These are phyloP conservation scores for Mythimna loreyi DNA, from an alignment of 2,888 invertebrate genomes.

Conservation along the genomic window DNA sequence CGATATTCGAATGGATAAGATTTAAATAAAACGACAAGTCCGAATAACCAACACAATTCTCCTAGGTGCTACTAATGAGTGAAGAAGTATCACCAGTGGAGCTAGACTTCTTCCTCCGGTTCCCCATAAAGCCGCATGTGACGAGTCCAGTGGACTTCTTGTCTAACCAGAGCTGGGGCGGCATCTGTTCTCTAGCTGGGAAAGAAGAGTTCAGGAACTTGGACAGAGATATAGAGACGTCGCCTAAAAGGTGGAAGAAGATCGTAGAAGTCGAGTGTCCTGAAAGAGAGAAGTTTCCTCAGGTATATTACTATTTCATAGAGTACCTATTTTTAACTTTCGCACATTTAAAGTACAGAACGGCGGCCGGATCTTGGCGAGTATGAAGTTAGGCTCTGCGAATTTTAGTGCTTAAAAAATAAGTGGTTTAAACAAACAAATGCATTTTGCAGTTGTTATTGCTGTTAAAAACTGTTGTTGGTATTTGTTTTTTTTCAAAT, in stretches of 20 bases:
- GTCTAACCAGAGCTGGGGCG: slow-evolving; percentile 98
- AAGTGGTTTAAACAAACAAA: too few species aligned
- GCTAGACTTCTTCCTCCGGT: slow-evolving; percentile 97
- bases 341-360: too few species aligned
- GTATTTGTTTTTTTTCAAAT: too few species aligned
- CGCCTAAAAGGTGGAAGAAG: slow-evolving; percentile 99
- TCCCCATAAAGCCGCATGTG: slow-evolving; percentile 97
- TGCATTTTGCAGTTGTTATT: too few species aligned
- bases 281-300: slow-evolving; percentile 98
- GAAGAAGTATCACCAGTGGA: slow-evolving; percentile 96
- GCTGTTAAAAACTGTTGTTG: too few species aligned
- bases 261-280: slow-evolving; percentile 98
- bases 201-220: slow-evolving; percentile 98
- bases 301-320: slow-evolving; percentile 78
- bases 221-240: slow-evolving; percentile 98
- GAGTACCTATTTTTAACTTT: too few species aligned
- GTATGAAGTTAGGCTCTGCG: too few species aligned
- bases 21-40: background rate
- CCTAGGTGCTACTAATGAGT: slow-evolving; percentile 95
- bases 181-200: slow-evolving; percentile 96
- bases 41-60: background rate
- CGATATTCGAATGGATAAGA: too few species aligned
- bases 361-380: too few species aligned
- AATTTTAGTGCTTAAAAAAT: too few species aligned
- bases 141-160: slow-evolving; percentile 98